Base-by-base conservation (phyloP, 2,797 vertebrate species). In the Enteromius anoplus region DNA sequence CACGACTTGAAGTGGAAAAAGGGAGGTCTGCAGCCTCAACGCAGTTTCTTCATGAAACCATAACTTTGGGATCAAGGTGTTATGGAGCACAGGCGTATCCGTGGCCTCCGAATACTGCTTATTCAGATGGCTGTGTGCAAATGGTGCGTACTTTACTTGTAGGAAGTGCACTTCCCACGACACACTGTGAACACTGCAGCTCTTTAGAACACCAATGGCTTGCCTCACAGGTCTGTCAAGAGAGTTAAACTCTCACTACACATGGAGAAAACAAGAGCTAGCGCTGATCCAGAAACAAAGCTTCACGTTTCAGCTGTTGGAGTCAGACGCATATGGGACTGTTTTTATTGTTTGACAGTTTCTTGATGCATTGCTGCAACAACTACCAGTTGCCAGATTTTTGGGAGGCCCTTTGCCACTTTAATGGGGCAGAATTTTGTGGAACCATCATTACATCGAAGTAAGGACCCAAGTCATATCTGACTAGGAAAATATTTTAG, bases 91-190 rank as follows among this genome's bases (percentile, higher is more conserved):
- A 72, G 71, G 82, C 60, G 1, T 65, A 53, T 51, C 47, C n/a
- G 23, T 49, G 62, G 23, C 62, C 11, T 68, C 11, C 19, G 53
- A 64, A 75, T 32, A 80, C 69, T 72, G 55, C 66, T 62, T 83
- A 32, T 77, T 79, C 75, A 86, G 82, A 81, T 68, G 42, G 47
- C 73, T 42, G 64, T 64, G 47, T 71, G 42, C 83, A 66, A 83
- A 86, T 83, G 62, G 81, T 8, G 78, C 85, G 14, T 81, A 45
- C 26, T 65, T 45, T 75, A 11, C 58, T 58, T 68, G 71, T 34
- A 58, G 62, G 42, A 78, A 73, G 73, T 64, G 9, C 3, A 69
- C 40, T 82, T 82, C 79, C 64, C 58, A 82, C 11, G 47, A 66
- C 62, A 68, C 1, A 8, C n/a, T 1, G 17, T 55, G 34, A 75